Conservation (phyloP, 2,113 vertebrate species). For the Progne subis region DNA sequence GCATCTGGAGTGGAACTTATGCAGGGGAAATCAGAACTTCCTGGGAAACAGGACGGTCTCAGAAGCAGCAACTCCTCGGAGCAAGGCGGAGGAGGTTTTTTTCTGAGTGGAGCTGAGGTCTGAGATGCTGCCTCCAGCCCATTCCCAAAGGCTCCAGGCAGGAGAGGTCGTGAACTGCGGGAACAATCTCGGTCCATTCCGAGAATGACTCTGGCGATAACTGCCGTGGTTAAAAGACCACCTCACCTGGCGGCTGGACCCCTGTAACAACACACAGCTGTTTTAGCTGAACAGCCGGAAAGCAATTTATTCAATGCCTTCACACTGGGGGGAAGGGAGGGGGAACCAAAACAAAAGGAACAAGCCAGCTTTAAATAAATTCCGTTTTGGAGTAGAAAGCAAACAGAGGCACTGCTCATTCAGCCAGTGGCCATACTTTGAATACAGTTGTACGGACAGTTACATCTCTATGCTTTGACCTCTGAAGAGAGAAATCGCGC, state of each 20-base stretch:
- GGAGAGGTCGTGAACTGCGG: neutral
- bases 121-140: neutral
- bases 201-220: fast-evolving
- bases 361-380: neutral
- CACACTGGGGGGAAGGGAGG: fast-evolving
- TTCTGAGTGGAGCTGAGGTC: neutral
- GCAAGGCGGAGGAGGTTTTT: neutral
- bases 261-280: no score
- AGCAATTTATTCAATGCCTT: neutral
- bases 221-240: neutral
- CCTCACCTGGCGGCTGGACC: neutral
- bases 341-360: neutral
- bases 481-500: neutral
- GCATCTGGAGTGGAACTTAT: neutral
- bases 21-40: neutral
- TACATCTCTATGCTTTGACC: neutral
- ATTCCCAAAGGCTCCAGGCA: neutral
- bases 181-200: neutral
- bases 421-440: neutral
- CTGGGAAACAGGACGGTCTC: neutral
- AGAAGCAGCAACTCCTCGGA: neutral
- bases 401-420: neutral
- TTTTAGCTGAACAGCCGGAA: neutral
- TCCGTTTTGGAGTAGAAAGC: neutral
- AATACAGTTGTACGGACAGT: fast-evolving